Base-by-base conservation (phyloP, 2,797 vertebrate species). In the Triplophysa yarkandensis region DNA sequence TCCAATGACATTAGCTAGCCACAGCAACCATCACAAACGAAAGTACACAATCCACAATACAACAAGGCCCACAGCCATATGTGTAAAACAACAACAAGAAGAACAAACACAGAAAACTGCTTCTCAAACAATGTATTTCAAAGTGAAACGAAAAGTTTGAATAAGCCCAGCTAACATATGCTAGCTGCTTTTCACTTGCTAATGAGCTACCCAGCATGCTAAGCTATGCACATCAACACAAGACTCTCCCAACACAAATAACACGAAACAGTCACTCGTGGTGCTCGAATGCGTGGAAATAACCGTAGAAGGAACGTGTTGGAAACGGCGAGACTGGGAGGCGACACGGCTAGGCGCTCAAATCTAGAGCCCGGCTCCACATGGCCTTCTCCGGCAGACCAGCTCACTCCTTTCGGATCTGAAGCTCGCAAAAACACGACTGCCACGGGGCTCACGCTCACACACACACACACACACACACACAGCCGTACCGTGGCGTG, bases 281-380 rank as follows among this genome's bases (percentile, higher is more conserved):
- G 28, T 7, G 55, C 46, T 48, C 17, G 0, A 19, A 23, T 2
- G 23, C n/a, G 19, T 28, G 14, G 3, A 25, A 66, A 58, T 36
- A n/a, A 67, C 10, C 7, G 7, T 6, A 7, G 17, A 0, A 32
- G 11, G 21, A 52, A 17, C 30, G 32, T 4, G 13, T 7, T 21
- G 1, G 23, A 21, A 50, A 2, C 52, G 43, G 39, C 64, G 61
- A 50, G 48, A 50, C 63, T 58, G 54, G 27, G 36, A 58, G 65
- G 57, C 77, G 72, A 70, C 58, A 17, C 50, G 21, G 34, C 39
- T 52, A n/a, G n/a, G n/a, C n/a, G n/a, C 28, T 23, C 32, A 63
- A 85, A 81, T 92, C 85, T 81, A 92, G 90, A 71, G 83, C 88
- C 88, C 77, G 89, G 92, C 77, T 93, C 62, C 46, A 41, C 36